Conservation (phyloP, 2,888 invertebrate species). For the Lissonota sp. region DNA sequence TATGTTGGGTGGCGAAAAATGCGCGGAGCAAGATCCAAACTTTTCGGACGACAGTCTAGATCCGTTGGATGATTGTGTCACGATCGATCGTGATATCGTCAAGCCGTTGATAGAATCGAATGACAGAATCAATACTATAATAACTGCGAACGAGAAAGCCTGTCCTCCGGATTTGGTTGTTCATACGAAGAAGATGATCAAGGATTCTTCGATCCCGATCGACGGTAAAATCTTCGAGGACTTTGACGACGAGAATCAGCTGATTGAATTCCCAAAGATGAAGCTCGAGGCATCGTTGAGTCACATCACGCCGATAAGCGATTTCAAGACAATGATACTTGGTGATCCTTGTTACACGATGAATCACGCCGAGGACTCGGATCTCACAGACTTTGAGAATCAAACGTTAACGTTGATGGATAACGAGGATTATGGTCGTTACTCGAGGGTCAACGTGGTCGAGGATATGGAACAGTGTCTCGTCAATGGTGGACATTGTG, state of each 20-base stretch:
- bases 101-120: conserved; percentile 26
- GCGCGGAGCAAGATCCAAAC: conserved; percentile 69
- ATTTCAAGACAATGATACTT: conserved; percentile 72
- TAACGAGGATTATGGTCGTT: conserved; percentile 20
- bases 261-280: conserved; percentile 70
- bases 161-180: conserved; percentile 78
- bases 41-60: conserved; percentile 79
- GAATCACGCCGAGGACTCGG: conserved; percentile 35
- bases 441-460: conserved; percentile 32
- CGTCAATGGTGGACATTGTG: conserved; percentile 17
- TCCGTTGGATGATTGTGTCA: conserved; percentile 52
- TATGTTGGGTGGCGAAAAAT: conserved; percentile 41
- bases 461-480: conserved; percentile 38
- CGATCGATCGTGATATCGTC: conserved; percentile 15
- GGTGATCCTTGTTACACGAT: conserved; percentile 59
- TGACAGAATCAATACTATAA: conserved; percentile 34
- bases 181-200: conserved; percentile 72
- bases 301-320: conserved; percentile 60
- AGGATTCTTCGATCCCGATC: conserved; percentile 23
- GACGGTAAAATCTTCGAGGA: conserved; percentile 55
- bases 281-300: conserved; percentile 43
- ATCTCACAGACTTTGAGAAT: conserved; percentile 25
- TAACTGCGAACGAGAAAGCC: conserved; percentile 56
- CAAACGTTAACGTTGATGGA: conserved; percentile 36
- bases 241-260: conserved; percentile 67